Conservation (phyloP, 2,113 vertebrate genomes). For the Poeciliopsis turrubarensis region DNA sequence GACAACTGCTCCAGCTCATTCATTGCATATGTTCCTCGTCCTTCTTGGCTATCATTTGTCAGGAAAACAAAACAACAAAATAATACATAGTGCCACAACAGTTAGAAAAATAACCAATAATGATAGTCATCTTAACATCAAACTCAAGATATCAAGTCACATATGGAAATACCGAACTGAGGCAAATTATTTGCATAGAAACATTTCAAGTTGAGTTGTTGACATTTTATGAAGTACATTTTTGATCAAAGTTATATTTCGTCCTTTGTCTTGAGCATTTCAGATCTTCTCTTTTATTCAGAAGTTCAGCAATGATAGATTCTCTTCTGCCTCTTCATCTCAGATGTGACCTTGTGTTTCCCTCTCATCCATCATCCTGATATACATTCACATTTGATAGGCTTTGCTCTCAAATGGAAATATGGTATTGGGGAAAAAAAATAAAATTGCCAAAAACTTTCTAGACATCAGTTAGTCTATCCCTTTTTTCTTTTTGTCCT, state of each 20-base stretch:
- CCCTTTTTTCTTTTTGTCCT: not conserved
- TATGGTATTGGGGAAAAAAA: not conserved
- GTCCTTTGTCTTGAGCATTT: not conserved
- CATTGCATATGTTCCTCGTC: too few species aligned
- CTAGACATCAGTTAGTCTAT: not conserved
- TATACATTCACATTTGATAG: not conserved
- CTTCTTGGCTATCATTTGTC: too few species aligned
- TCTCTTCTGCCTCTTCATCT: slow-evolving; percentile 22
- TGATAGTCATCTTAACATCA: too few species aligned
- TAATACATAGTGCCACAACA: too few species aligned
- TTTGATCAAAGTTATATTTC: slow-evolving; percentile 5
- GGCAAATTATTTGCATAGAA: too few species aligned
- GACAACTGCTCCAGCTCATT: too few species aligned
- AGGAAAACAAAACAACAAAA: too few species aligned
- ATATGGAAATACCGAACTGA: too few species aligned
- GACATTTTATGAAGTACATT: not conserved
- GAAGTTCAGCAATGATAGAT: not conserved
- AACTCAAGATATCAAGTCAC: too few species aligned
- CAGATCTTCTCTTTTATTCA: slow-evolving; percentile 8
- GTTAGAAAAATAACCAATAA: too few species aligned
- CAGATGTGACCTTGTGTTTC: slow-evolving; percentile 31
- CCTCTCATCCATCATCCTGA: slow-evolving; percentile 43
- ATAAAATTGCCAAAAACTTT: slow-evolving; percentile 1
- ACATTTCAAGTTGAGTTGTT: too few species aligned
- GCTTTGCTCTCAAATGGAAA: slow-evolving; percentile 13